These are phyloP conservation scores for Rhombomys opimus DNA, from an alignment of 2,113 vertebrate species.

Conservation along the genomic window DNA sequence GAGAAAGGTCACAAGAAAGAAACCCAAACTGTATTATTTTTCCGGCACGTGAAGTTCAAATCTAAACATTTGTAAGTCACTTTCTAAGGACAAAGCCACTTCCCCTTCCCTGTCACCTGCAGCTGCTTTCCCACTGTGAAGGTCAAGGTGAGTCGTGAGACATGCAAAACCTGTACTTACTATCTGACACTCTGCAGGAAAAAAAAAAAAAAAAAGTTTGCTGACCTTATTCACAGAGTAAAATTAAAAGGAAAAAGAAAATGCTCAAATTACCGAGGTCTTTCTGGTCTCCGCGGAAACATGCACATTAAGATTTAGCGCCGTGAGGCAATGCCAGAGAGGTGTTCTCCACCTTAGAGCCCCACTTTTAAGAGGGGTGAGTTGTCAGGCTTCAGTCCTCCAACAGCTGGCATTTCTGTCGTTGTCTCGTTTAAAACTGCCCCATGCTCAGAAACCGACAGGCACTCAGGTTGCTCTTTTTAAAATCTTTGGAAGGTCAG, in stretches of 20 bases:
- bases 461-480: background rate
- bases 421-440: background rate
- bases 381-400: background rate
- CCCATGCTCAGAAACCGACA: background rate
- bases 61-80: background rate
- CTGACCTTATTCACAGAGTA: background rate
- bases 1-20: background rate
- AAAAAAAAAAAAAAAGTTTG: background rate
- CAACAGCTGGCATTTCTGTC: background rate
- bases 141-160: background rate
- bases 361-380: background rate
- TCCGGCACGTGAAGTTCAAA: background rate
- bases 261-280: background rate
- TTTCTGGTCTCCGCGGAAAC: background rate
- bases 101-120: accelerated
- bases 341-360: background rate
- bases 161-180: background rate
- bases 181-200: background rate
- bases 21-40: background rate
- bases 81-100: background rate
- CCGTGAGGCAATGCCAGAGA: background rate
- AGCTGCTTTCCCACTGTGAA: accelerated
- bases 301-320: accelerated
- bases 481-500: background rate
- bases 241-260: background rate